Evolutionary conservation across 2,888 invertebrate genomes (phyloP).

Genomic region (Sicus ferrugineus): DNA sequence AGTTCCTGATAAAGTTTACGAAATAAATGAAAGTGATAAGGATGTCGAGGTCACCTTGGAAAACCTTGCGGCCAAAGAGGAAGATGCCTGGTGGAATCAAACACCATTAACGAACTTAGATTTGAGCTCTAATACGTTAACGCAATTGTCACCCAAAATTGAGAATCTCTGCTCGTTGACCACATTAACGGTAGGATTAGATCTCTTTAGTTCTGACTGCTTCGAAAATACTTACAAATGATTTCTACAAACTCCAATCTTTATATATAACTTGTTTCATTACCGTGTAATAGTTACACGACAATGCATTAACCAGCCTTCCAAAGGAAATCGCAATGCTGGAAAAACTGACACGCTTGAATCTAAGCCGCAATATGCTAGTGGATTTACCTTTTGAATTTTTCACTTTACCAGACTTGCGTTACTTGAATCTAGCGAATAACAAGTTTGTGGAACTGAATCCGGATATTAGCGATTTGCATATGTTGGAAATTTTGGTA

Average conservation of each 20-base stretch:
- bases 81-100: constrained; percentile 84
- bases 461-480: constrained; percentile 79
- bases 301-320: constrained; percentile 77
- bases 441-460: constrained; percentile 75
- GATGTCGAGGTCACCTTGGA: constrained; percentile 69
- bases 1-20: constrained; percentile 80
- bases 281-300: constrained; percentile 74
- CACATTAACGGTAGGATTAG: constrained; percentile 74
- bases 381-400: constrained; percentile 71
- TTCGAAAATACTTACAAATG: no score
- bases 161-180: constrained; percentile 73
- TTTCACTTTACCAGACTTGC: constrained; percentile 74
- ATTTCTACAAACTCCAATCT: background rate
- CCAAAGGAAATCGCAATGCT: constrained; percentile 79
- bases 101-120: constrained; percentile 80
- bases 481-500: constrained; percentile 80
- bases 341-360: constrained; percentile 72
- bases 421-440: constrained; percentile 76
- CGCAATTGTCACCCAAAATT: constrained; percentile 71
- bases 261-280: background rate
- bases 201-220: background rate
- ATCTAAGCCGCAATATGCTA: constrained; percentile 76
- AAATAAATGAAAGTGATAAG: constrained; percentile 74
- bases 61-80: constrained; percentile 64
- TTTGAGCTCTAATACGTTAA: constrained; percentile 77